Conservation (phyloP, 2,888 invertebrate species). For the Seira musarum region DNA sequence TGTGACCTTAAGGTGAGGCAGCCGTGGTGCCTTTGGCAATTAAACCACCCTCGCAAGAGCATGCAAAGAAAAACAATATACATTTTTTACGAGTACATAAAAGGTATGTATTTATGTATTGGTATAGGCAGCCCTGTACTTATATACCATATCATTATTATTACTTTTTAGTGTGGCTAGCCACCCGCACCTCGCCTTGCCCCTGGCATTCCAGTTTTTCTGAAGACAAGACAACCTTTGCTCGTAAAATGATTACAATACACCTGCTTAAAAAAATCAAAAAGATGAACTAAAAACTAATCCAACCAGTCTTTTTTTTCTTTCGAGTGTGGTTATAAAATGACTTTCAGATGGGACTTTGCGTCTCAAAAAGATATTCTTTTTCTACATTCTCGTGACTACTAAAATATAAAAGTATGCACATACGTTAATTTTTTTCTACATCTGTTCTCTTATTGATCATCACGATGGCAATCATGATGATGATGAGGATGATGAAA, state of each 20-base stretch:
- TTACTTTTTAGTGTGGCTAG: conserved; percentile 62
- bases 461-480: conserved; percentile 36
- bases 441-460: conserved; percentile 27
- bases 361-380: conserved; percentile 31
- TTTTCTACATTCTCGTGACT: conserved; percentile 37
- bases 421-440: conserved; percentile 49
- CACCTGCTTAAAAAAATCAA: conserved; percentile 42
- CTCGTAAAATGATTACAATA: not conserved
- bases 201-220: conserved; percentile 68
- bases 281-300: conserved; percentile 47
- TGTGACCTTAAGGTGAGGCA: conserved; percentile 70
- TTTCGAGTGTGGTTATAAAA: conserved; percentile 36
- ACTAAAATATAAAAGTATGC: conserved; percentile 28
- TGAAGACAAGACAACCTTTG: conserved; percentile 23
- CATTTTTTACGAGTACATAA: not conserved
- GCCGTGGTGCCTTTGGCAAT: conserved; percentile 70
- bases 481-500: conserved; percentile 53
- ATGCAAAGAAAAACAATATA: not conserved
- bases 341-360: conserved; percentile 37
- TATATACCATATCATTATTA: not conserved
- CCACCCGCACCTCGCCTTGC: conserved; percentile 70
- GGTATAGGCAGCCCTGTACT: conserved; percentile 40
- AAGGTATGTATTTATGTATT: conserved; percentile 62
- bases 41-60: conserved; percentile 69
- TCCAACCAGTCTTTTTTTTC: conserved; percentile 55